These are phyloP conservation scores for Sclerurus mexicanus DNA, from an alignment of 2,113 vertebrate genomes.

Conservation along the genomic window DNA sequence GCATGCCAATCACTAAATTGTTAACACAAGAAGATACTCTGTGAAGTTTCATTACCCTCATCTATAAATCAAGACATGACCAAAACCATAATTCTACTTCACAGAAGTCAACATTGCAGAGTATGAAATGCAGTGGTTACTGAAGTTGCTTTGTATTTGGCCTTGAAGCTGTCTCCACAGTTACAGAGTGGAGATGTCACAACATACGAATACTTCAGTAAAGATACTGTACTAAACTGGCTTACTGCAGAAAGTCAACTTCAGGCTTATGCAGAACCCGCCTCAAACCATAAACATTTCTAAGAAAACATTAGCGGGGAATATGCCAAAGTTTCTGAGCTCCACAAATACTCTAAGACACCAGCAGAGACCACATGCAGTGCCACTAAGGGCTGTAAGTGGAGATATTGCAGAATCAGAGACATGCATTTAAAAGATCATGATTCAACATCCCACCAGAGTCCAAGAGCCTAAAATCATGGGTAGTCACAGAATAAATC, in stretches of 20 bases:
- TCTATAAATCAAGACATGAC: neutral
- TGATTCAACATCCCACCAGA: neutral
- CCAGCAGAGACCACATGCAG: neutral
- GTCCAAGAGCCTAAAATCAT: neutral
- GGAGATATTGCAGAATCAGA: neutral
- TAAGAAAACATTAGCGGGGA: neutral
- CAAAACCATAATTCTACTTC: neutral
- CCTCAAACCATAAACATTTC: neutral
- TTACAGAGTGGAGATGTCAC: neutral
- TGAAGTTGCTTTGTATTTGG: neutral
- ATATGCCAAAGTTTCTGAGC: neutral
- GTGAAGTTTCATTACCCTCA: neutral
- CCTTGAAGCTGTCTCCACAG: conserved; percentile 22
- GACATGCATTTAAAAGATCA: neutral
- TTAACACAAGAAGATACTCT: neutral
- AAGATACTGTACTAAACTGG: neutral
- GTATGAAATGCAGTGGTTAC: accelerated
- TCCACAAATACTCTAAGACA: neutral
- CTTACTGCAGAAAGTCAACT: neutral
- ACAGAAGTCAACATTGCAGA: neutral
- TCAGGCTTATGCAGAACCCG: neutral
- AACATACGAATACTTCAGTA: neutral
- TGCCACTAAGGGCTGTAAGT: neutral
- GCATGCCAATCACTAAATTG: neutral
- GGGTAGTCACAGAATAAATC: neutral